Base-by-base conservation (phyloP, 2,888 invertebrate genomes). In the Hipparchia sbordonii region DNA sequence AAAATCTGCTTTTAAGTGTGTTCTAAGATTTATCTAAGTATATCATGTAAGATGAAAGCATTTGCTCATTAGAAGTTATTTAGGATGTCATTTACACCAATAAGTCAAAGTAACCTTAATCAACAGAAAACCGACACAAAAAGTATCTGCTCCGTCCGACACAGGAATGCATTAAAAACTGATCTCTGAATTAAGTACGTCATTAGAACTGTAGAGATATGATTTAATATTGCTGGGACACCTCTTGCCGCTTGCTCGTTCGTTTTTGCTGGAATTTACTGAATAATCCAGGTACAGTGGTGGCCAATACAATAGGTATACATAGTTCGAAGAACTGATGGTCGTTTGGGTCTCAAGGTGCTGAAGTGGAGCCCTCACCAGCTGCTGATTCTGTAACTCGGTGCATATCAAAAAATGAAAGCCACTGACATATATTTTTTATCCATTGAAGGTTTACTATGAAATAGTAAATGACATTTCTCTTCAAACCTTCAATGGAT, bases 171-270 rank as follows among this genome's bases (percentile, higher is more conserved):
- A 67, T 80, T 77, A 79, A 87, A 85, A 87, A 87, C 83, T 77
- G 75, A 79, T 72, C 76, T 79, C 79, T 82, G 84, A 85, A 83
- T 87, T 84, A 85, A 84, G 85, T 82, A 84, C 84, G 81, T 87
- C 87, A 85, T 89, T 91, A 88, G 84, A 85, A 51, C 23, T 79
- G 77, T 77, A 86, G 86, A 85, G 87, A 89, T 89, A 87, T 88
- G 85, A 87, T 87, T 87, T 87, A 87, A 85, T 82, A 82, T 80
- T 81, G 81, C 83, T 85, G 84, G 82, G 81, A 79, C 79, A 74
- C 72, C 72, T 77, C 74, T 75, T 73, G 68, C 62, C 66, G 70
- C 74, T 79, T 46, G 71, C 75, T 72, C 52, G 70, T 71, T 73
- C 23, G 46, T 79, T 89, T 90, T 90, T 90, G 79, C 76, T 23